Base-by-base conservation (phyloP, 2,797 vertebrate species). In the Callimico goeldii region DNA sequence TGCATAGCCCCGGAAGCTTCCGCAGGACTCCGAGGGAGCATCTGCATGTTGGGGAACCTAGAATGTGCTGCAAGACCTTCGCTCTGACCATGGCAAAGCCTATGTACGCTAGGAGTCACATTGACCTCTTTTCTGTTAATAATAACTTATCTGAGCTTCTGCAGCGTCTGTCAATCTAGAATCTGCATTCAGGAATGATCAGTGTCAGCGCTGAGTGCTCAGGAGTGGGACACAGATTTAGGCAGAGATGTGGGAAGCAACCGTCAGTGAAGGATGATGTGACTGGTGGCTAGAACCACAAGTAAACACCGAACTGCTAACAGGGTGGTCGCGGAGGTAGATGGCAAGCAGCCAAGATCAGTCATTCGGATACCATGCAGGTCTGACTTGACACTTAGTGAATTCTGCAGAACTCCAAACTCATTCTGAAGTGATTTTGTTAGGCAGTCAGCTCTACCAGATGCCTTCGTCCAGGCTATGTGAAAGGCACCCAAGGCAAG, bases 361-460 rank as follows among this genome's bases (percentile, higher is more conserved):
- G 28, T 4, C 24, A 20, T 20, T 36, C 3, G 1, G 17, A 39
- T 41, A n/a, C 14, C 3, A 0, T 0, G 2, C 10, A 28, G 28
- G 41, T 57, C 70, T 57, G 80, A 76, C 15, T 4, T 52, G 9
- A 46, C 73, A 91, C 19, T 14, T 30, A 6, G 64, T 2, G 9
- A 50, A 28, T 55, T 57, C 28, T 61, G 26, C 43, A 58, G 17
- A 41, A 46, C 43, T 70, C 77, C 15, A 7, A 72, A 52, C 50
- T 36, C 77, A 58, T 20, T 8, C 33, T 36, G 50, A 61, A 55
- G 26, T 1, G 24, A 64, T 14, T 67, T 15, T 28, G 13, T 36
- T 13, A 52, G 2, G 26, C 1, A 3, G 17, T 73, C 50, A 58
- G 4, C 10, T 12, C 55, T 36, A 1, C 81, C 86, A 39, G 39